Evolutionary conservation across 35 echinoderm and acorn worm species (phyloP), one percentile per base, ranked within the genome.

Genomic region (Holothuria glaberrima): DNA sequence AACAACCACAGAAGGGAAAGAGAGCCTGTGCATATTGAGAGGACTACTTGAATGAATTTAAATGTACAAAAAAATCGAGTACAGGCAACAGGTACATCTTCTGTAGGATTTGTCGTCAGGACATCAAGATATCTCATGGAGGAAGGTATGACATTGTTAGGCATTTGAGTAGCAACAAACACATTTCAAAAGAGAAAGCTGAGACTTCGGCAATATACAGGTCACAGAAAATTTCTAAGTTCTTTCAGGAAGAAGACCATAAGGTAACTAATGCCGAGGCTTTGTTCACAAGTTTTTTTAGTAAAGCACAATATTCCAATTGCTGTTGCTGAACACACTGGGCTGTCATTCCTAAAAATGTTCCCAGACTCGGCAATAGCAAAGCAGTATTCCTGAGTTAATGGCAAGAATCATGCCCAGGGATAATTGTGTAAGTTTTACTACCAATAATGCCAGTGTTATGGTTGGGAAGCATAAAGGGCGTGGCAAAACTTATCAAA

Each of bases 361-460:
- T 92, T 92, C 71, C 91, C 85, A 6, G 48, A 68, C 36, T 78
- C 64, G 25, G 67, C 19, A 16, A 67, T 92, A 20, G 91, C 91
- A 28, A 88, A 88, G n/a, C 64, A 88, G 48, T 92, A 92, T 80
- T 48, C 30, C 28, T 68, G 33, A 32, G 22, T 30, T 68, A 33
- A 32, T 66, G 27, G 63, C 20, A 92, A 56, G 90, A 78, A 81
- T 60, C 36, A 77, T 92, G 22, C 59, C 52, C 20, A 87, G 90
- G 90, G 31, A 31, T 44, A 92, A 75, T 33, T 92, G 90, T 65
- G 50, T 88, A 32, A 83, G 57, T 50, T 88, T 87, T 63, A 82
- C 52, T 75, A 57, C 82, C 71, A 82, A 88, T 70, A 89, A 93
- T 88, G 91, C 91, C 27, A 68, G 28, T 82, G 91, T 82, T 29